These are phyloP conservation scores for Blastobasis lacticolella DNA, from an alignment of 2,888 invertebrate genomes.

Conservation along the genomic window DNA sequence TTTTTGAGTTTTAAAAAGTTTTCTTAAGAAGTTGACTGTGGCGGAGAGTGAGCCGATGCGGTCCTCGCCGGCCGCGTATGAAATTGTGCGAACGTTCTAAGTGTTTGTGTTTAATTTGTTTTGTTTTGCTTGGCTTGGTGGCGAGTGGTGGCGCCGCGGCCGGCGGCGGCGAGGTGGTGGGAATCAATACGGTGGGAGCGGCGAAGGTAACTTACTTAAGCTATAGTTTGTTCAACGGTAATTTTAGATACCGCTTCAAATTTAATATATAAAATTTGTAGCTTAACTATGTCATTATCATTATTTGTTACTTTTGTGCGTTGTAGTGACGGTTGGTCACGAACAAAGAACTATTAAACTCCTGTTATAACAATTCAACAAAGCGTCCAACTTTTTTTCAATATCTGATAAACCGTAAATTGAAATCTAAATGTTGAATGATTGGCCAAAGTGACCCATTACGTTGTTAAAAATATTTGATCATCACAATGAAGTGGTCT, in stretches of 20 bases:
- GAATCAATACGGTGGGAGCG: slow-evolving; percentile 70
- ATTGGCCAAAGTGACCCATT: too few species aligned
- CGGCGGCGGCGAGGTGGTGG: slow-evolving; percentile 56
- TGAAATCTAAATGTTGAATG: too few species aligned
- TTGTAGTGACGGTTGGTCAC: too few species aligned
- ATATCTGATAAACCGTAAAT: too few species aligned
- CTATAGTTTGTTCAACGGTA: slow-evolving; percentile 4
- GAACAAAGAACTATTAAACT: too few species aligned
- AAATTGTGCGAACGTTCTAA: slow-evolving; percentile 47
- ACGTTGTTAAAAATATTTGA: too few species aligned
- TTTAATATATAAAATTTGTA: not conserved
- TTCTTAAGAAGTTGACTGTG: slow-evolving; percentile 42
- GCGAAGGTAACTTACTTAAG: slow-evolving; percentile 54
- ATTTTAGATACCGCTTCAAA: not conserved
- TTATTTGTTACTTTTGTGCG: too few species aligned
- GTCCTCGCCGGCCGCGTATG: slow-evolving; percentile 45
- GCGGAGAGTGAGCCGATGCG: slow-evolving; percentile 48
- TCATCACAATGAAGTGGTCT: too few species aligned
- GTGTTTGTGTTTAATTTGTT: slow-evolving; percentile 59
- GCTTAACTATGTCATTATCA: not conserved
- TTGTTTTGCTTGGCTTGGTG: slow-evolving; percentile 59
- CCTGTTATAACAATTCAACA: too few species aligned
- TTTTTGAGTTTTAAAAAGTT: slow-evolving; percentile 45
- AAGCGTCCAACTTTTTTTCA: too few species aligned
- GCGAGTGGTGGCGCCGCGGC: slow-evolving; percentile 42